phyloP scores from a whole-genome alignment of 2,888 invertebrate species.

The Zaprionus obscuricornis region DNA sequence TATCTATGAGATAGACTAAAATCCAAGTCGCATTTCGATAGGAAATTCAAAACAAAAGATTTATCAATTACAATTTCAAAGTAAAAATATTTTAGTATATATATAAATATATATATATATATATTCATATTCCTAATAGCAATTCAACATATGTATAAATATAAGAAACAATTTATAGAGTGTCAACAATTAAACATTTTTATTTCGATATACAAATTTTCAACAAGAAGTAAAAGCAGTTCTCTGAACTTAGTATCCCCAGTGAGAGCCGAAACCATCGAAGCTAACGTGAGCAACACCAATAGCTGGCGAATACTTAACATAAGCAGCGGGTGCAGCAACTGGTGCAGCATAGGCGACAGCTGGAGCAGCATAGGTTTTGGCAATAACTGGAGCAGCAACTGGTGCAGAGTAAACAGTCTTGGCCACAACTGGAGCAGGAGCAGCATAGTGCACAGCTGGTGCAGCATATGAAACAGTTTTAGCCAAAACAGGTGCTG shows the following conservation, averaged over 20 bases:
- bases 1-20: too few species aligned
- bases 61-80: too few species aligned
- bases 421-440: constrained; percentile 53
- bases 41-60: too few species aligned
- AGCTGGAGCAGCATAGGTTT: constrained; percentile 53
- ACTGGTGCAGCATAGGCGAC: constrained; percentile 42
- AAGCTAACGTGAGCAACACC: constrained; percentile 86
- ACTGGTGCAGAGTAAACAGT: constrained; percentile 74
- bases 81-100: too few species aligned
- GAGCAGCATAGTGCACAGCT: constrained; percentile 31
- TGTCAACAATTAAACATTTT: constrained; percentile 32
- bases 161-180: constrained; percentile 19
- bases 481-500: constrained; percentile 75
- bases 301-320: constrained; percentile 68
- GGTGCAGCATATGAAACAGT: constrained; percentile 63
- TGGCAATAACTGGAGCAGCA: constrained; percentile 75
- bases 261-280: constrained; percentile 86
- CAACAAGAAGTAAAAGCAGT: constrained; percentile 64
- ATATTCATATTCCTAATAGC: too few species aligned
- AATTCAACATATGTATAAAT: constrained; percentile 30
- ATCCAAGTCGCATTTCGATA: too few species aligned
- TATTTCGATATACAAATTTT: constrained; percentile 52
- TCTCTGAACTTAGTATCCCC: constrained; percentile 85
- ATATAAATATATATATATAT: too few species aligned
- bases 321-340: constrained; percentile 68